A percentile compares a stretch with the other conserved stretches of the same genome.
Conservation (phyloP, 1,140 invertebrate species). For the Drosophila bifasciata region DNA sequence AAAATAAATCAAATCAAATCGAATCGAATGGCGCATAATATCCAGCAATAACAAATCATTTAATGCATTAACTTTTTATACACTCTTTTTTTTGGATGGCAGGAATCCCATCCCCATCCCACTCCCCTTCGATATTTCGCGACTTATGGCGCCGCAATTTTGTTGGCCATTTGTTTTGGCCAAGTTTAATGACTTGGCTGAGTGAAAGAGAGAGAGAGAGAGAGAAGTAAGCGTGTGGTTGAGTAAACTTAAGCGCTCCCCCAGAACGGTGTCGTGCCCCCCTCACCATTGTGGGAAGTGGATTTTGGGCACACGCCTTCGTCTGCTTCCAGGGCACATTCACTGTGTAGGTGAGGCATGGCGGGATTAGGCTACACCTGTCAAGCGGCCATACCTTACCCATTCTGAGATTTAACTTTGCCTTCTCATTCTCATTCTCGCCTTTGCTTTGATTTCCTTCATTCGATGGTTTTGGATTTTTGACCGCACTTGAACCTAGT, state of each 20-base stretch:
- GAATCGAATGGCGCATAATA: too few relatives aligned
- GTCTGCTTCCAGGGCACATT: too few relatives aligned
- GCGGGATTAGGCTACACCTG: too few relatives aligned
- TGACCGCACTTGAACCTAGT: constrained; percentile 56
- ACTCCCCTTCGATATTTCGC: constrained; percentile 8
- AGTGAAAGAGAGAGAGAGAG: neutral
- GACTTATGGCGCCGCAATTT: constrained; percentile 16
- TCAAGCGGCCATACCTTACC: too few relatives aligned
- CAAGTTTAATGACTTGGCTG: constrained; percentile 32
- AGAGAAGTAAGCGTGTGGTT: constrained; percentile 6
- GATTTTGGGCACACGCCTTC: too few relatives aligned
- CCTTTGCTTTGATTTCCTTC: neutral
- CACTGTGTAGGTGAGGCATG: too few relatives aligned
- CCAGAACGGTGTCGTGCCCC: constrained; percentile 2
- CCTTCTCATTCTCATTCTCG: too few relatives aligned
- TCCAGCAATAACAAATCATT: constrained; percentile 8
- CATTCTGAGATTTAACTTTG: too few relatives aligned
- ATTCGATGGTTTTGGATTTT: constrained; percentile 17
- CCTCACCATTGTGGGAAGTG: constrained; percentile 1
- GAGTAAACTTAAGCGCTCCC: constrained; percentile 5
- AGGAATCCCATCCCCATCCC: neutral
- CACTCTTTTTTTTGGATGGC: neutral
- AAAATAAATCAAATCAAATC: constrained; percentile 22
- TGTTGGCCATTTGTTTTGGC: constrained; percentile 22
- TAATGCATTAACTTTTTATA: constrained; percentile 15